Conservation (phyloP, 1,140 invertebrate species). For the Drosophila murphyi region DNA sequence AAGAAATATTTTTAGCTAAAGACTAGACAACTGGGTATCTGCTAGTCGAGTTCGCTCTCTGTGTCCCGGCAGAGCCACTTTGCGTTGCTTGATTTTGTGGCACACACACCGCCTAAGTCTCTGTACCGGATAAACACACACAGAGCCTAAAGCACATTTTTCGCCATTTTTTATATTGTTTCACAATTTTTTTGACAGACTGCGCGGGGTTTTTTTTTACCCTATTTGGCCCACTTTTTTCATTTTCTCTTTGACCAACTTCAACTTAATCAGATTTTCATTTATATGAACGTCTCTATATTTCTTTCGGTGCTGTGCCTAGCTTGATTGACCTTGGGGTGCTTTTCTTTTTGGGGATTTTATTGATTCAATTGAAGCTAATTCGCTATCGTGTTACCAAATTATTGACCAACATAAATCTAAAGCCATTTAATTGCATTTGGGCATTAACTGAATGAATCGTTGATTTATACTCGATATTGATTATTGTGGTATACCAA, state of each 20-base stretch:
- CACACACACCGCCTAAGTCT: constrained; percentile 20
- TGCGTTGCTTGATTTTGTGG: constrained; percentile 45
- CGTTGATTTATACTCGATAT: neutral
- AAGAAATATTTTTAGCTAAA: neutral
- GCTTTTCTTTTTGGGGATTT: constrained; percentile 39
- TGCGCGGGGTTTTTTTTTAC: constrained; percentile 40
- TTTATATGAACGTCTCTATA: constrained; percentile 64
- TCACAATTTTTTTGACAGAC: constrained; percentile 59
- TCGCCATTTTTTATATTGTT: constrained; percentile 73
- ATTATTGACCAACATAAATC: constrained; percentile 55
- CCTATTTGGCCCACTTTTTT: constrained; percentile 36
- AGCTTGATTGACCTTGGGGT: constrained; percentile 35
- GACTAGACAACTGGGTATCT: neutral
- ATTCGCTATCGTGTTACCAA: constrained; percentile 56
- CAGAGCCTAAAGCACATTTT: constrained; percentile 44
- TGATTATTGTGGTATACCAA: too few relatives aligned
- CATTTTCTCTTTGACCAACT: constrained; percentile 31
- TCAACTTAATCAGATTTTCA: constrained; percentile 71
- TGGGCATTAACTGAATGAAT: neutral
- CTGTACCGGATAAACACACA: constrained; percentile 9
- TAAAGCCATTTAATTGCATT: constrained; percentile 54
- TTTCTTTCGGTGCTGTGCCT: constrained; percentile 23
- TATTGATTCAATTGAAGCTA: constrained; percentile 67
- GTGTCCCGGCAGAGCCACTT: neutral
- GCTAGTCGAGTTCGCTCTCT: neutral